Conservation (phyloP, 2,888 invertebrate species). For the Trachelus troglodyta region DNA sequence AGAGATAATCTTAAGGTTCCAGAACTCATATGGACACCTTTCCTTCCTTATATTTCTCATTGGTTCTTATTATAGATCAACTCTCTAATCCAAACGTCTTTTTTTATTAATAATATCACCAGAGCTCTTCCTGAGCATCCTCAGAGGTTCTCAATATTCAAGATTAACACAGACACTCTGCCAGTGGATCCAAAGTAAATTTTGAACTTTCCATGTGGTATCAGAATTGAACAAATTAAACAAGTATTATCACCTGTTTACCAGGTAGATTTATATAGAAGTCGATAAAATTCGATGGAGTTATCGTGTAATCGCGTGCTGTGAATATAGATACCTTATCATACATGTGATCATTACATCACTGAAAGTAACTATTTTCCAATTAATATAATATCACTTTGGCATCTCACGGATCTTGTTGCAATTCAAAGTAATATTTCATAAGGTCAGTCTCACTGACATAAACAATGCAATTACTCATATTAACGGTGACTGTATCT, state of each 20-base stretch:
- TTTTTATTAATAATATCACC: slow-evolving; percentile 15
- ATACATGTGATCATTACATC: slow-evolving; percentile 15
- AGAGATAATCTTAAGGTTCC: slow-evolving; percentile 34
- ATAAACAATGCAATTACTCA: no score
- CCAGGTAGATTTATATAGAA: slow-evolving; percentile 8
- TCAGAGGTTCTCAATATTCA: no score
- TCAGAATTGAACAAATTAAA: no score
- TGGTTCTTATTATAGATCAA: not conserved
- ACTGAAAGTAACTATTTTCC: slow-evolving; percentile 13
- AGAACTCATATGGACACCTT: slow-evolving; percentile 33
- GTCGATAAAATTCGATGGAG: slow-evolving; percentile 5
- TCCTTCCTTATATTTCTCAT: slow-evolving; percentile 29
- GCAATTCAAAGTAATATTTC: not conserved
- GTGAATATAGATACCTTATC: slow-evolving; percentile 21
- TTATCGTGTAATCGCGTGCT: not conserved
- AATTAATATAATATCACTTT: slow-evolving; percentile 11
- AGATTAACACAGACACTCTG: no score
- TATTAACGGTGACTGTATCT: not conserved
- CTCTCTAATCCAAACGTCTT: no score
- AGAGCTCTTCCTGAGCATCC: slow-evolving; percentile 28
- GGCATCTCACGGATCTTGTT: not conserved
- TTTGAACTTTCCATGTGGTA: no score
- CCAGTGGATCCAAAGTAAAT: no score
- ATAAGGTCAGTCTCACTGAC: not conserved
- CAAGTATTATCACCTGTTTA: no score